Evolutionary conservation across 2,797 vertebrate species (phyloP), one percentile per base, ranked within the genome.

Genomic region (Lophius americanus): DNA sequence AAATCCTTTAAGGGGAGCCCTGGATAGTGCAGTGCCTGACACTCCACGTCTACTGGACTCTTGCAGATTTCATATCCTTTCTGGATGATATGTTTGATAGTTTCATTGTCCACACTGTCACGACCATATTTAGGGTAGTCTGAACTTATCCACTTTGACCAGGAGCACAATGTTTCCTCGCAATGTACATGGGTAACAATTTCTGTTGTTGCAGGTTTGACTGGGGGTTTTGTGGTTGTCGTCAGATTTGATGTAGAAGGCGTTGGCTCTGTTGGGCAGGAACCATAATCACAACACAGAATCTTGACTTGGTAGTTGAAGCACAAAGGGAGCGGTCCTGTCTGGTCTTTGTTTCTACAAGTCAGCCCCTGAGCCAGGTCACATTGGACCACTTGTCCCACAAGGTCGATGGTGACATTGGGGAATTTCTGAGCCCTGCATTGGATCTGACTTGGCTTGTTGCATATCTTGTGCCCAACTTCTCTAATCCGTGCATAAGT

Each of bases 351-450:
- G 55, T 89, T 89, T 63, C 62, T 85, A 67, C 89, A 90, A 13
- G 61, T 81, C 12, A 90, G 74, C 3, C 89, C 89, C 1, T 73
- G 44, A 8, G 70, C 64, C 8, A 83, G 36, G 32, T 75, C 36
- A 71, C 89, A 90, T 23, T 82, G 57, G 23, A 89, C 84, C 39
- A 84, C 75, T 52, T 90, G 87, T 13, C 75, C 82, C 10, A 90
- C 51, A 3, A 23, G 23, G 23, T 23, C 2, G 23, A 76, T 54
- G 33, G 46, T 68, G 51, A 75, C 73, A 41, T 90, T 80, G 0
- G 84, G 84, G 57, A 79, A 86, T 76, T 89, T 89, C 68, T 86
- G 73, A 35, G 89, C 84, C 70, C 80, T 85, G 63, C 89, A 90
- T 43, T 89, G 44, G 49, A 88, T 87, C 14, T 85, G 14, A 13